These are phyloP conservation scores for Neogobius melanostomus DNA, from an alignment of 2,113 vertebrate genomes.

Conservation along the genomic window DNA sequence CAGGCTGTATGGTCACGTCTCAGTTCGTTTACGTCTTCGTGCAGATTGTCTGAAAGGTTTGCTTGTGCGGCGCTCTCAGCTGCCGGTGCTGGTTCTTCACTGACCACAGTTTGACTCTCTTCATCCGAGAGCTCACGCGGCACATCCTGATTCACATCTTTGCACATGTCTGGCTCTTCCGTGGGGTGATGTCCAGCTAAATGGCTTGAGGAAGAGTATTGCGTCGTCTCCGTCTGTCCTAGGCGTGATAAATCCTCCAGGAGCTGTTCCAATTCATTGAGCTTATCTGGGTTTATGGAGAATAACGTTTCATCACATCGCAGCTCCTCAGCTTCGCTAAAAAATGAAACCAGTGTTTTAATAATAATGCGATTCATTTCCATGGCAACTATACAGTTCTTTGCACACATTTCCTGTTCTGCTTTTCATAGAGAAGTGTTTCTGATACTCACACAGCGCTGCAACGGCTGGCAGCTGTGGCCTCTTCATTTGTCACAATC, in stretches of 20 bases:
- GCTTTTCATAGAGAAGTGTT: slow-evolving; percentile 7
- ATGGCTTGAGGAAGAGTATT: background rate
- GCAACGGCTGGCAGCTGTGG: slow-evolving; percentile 7
- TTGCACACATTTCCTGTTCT: slow-evolving; percentile 40
- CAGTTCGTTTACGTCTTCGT: slow-evolving; percentile 14
- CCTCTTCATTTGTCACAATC: slow-evolving; percentile 27
- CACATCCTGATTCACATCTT: slow-evolving; percentile 29
- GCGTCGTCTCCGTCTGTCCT: background rate
- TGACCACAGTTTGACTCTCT: background rate
- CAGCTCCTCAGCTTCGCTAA: slow-evolving; percentile 34
- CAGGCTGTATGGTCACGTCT: background rate
- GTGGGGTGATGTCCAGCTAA: slow-evolving; percentile 13
- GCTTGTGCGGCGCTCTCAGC: slow-evolving; percentile 29
- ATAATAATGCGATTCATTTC: background rate
- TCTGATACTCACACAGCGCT: slow-evolving; percentile 54
- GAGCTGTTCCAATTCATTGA: slow-evolving; percentile 16
- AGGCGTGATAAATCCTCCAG: slow-evolving; percentile 25
- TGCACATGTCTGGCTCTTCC: slow-evolving; percentile 34
- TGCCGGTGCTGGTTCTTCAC: slow-evolving; percentile 7
- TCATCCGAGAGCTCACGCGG: slow-evolving; percentile 29
- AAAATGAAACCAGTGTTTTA: background rate
- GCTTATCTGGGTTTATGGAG: background rate
- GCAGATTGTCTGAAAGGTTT: slow-evolving; percentile 13
- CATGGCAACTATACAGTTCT: background rate
- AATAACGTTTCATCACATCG: slow-evolving; percentile 17